Evolutionary conservation across 2,888 invertebrate genomes (phyloP).

Genomic region (Drosophila picticornis): DNA sequence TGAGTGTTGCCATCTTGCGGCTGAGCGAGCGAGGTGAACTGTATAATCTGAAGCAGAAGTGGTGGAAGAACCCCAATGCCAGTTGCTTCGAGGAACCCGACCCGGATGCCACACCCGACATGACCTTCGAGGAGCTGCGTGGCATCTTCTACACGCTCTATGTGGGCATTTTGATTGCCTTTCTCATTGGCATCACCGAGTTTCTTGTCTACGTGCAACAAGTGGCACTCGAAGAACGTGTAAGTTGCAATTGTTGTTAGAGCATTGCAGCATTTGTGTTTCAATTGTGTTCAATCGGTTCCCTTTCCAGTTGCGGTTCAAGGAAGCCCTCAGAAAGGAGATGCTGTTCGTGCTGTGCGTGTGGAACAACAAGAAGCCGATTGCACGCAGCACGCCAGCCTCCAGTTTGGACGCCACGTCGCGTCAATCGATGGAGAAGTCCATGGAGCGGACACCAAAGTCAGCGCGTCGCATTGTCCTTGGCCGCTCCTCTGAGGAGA

Average conservation of each 20-base stretch:
- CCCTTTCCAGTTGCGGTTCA: conserved; percentile 60
- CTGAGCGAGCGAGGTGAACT: conserved; percentile 95
- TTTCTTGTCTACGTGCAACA: conserved; percentile 93
- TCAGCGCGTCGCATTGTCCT: conserved; percentile 58
- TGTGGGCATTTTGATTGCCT: conserved; percentile 89
- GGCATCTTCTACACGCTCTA: conserved; percentile 95
- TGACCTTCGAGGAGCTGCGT: conserved; percentile 89
- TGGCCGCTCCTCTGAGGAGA: conserved; percentile 64
- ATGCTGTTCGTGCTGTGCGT: conserved; percentile 74
- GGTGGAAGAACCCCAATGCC: conserved; percentile 92
- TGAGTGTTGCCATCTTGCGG: conserved; percentile 95
- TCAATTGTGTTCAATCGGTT: background rate
- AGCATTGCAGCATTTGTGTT: background rate
- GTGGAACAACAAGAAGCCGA: conserved; percentile 82
- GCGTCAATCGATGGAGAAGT: conserved; percentile 66
- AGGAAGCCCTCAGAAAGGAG: conserved; percentile 71
- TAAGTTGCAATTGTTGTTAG: conserved; percentile 74
- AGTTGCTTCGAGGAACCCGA: conserved; percentile 54
- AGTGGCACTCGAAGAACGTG: conserved; percentile 91
- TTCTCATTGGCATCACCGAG: conserved; percentile 92
- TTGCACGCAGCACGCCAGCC: conserved; percentile 57
- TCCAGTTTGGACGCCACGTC: conserved; percentile 71
- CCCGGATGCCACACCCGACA: conserved; percentile 61
- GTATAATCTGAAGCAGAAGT: conserved; percentile 92
- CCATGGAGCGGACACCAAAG: conserved; percentile 67